Base-by-base conservation (phyloP, 2,797 vertebrate genomes). In the Karalla daura region DNA sequence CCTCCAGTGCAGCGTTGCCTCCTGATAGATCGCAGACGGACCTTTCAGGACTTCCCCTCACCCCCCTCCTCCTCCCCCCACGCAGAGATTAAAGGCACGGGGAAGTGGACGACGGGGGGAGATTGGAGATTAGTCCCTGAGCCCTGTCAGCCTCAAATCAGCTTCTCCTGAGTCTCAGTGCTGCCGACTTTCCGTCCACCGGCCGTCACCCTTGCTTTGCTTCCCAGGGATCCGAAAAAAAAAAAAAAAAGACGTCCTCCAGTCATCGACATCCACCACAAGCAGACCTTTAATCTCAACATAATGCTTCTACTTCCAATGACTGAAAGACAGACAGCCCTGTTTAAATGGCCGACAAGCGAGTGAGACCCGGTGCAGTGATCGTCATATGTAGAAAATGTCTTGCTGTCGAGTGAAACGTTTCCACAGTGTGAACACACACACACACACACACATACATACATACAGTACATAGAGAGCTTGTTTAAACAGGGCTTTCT, bases 401-500 rank as follows among this genome's bases (percentile, higher is more conserved):
- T 13, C 18, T 46, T 41, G 39, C 43, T 13, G 58, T 56, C 27
- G 4, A 44, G 24, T 44, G n/a, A 37, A 51, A 35, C 14, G 36
- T 70, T 63, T 28, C n/a, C 39, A 52, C 8, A 12, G 13, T 44
- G 12, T 51, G 28, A 30, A 3, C 28, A 10, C 28, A 10, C 8
- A 52, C 12, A 61, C 51, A 41, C 25, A 45, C 18, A 39, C 5
- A 56, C 18, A 23, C 28, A 10, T 10, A 10, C 8, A 52, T 13
- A 61, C 51, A 41, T 23, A 45, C 18, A 39, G n/a, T 5, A 56
- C 18, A 23, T n/a, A 30, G 52, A 58, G 43, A n/a, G 36, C 70
- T 71, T 70, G 64, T 83, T 86, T 66, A 86, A 33, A 77, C 83
- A 79, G 85, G 83, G 85, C 78, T 77, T 67, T 77, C 84, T 83